These are phyloP conservation scores for Lepidurus packardi DNA, from an alignment of 1,140 invertebrate genomes.

Conservation along the genomic window DNA sequence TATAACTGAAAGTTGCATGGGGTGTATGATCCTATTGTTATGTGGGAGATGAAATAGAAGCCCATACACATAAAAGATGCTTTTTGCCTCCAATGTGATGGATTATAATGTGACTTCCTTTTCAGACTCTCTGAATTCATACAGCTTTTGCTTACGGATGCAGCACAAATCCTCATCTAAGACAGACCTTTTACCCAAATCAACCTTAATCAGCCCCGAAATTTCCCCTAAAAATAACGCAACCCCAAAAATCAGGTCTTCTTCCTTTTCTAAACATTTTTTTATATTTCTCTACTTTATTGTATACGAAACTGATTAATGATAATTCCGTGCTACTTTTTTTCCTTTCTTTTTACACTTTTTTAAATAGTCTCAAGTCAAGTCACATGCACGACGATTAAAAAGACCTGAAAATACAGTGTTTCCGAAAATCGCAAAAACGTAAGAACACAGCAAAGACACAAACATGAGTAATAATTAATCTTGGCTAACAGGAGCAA, in stretches of 20 bases:
- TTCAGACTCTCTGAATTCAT: background rate
- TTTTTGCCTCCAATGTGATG: background rate
- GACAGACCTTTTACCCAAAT: slow-evolving; percentile 19
- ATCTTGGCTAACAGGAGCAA: too few relatives aligned
- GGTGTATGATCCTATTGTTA: background rate
- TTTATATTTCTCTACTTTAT: too few relatives aligned
- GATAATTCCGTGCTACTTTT: too few relatives aligned
- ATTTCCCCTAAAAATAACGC: background rate
- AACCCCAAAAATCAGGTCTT: background rate
- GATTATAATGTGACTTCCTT: slow-evolving; percentile 12
- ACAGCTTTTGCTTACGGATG: slow-evolving; percentile 4
- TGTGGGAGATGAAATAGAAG: slow-evolving; percentile 11
- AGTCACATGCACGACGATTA: too few relatives aligned
- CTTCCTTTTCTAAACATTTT: background rate
- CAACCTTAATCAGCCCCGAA: background rate
- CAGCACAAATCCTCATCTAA: slow-evolving; percentile 5
- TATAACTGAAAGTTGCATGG: background rate
- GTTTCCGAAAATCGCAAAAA: too few relatives aligned
- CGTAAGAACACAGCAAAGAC: too few relatives aligned
- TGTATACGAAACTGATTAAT: too few relatives aligned
- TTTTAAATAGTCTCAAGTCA: too few relatives aligned
- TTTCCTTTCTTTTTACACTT: too few relatives aligned
- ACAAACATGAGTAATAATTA: too few relatives aligned
- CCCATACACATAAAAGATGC: background rate
- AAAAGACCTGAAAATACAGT: too few relatives aligned